Evolutionary conservation across 2,797 vertebrate species (phyloP).

Genomic region (Neomorphus geoffroyi): DNA sequence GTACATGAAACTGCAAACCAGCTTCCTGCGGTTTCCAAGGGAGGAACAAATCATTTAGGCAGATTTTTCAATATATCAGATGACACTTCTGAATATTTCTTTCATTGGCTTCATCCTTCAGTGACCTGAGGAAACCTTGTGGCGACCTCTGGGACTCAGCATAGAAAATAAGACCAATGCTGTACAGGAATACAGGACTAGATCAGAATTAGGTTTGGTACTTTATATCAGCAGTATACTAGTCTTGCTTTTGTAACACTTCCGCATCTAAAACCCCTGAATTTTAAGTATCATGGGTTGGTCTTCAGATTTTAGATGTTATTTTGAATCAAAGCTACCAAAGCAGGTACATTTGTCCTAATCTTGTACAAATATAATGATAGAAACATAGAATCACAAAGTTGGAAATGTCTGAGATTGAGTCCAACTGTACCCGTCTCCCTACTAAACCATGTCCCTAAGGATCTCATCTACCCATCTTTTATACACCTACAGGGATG

Average conservation of each 20-base stretch:
- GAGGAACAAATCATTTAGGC: background rate
- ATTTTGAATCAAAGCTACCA: background rate
- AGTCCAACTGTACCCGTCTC: too few species aligned
- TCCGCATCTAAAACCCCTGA: background rate
- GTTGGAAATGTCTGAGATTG: too few species aligned
- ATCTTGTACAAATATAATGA: too few species aligned
- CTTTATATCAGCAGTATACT: background rate
- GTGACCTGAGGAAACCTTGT: background rate
- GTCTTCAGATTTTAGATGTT: background rate
- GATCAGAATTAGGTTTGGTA: background rate
- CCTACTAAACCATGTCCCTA: too few species aligned
- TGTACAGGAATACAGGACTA: background rate
- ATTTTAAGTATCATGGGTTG: background rate
- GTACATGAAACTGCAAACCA: background rate
- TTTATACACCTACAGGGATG: too few species aligned
- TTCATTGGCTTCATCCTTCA: background rate
- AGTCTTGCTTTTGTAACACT: background rate
- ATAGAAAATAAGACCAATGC: accelerated
- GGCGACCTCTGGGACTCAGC: background rate
- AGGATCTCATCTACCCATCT: too few species aligned
- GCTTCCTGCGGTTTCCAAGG: background rate
- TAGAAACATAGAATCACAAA: too few species aligned
- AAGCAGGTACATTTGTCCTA: background rate
- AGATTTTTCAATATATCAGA: background rate
- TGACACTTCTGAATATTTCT: background rate